Base-by-base conservation (phyloP, 2,113 vertebrate genomes). In the Cichladusa arquata region DNA sequence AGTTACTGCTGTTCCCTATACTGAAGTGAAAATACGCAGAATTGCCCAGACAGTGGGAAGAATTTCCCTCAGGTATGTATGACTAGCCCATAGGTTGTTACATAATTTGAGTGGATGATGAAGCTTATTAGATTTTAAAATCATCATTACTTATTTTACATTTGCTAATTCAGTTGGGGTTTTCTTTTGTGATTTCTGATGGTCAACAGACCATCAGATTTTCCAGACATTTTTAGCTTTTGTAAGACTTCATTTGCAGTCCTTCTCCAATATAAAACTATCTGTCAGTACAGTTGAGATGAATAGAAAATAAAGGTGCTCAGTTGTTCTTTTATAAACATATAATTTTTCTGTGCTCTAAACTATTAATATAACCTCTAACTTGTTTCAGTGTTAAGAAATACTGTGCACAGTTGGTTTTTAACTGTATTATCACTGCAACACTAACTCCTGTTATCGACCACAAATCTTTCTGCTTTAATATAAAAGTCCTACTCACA, bases 1-100 rank as follows among this genome's bases (percentile, higher is more conserved):
- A 97, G 88, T 42, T 95, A 97, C 81, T 71, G 79, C 76, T 81
- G 82, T 79, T 66, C 67, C 23, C 18, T 25, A 1, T 19, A 53
- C 36, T 85, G 84, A 90, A 80, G 73, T 77, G 54, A 82, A 96
- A 85, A 76, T n/a, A 73, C 20, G 11, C 53, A 83, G 56, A 79
- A 72, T 48, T 28, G 31, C 40, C 4, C 4, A 92, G 45, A 78
- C 7, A 69, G 36, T 65, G 74, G 58, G 45, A n/a, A 54, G 17
- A 72, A 92, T 91, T 92, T 31, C 28, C 12, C 56, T 76, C 6
- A 5, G 33, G 5, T 83, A 24, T 81, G 80, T 76, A 50, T 53
- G 16, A 74, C 45, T 78, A 83, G 38, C 19, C 8, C 16, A 88
- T 36, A 73, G 12, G 4, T 54, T 84, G 11, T 71, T 85, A 40